Base-by-base conservation (phyloP, 2,888 invertebrate genomes). In the Scelioninae gen. 2 region DNA sequence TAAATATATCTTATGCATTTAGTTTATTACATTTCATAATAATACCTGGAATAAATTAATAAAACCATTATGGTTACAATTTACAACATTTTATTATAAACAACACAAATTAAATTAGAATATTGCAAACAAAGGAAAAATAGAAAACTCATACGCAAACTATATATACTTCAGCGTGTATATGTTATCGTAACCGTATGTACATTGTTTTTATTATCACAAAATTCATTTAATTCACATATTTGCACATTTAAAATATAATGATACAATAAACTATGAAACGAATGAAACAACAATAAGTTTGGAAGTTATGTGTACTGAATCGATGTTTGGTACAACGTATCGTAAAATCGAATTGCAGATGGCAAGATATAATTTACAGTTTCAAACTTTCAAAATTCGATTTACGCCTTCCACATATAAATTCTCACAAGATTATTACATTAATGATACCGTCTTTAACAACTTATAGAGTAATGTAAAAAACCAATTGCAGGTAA, bases 181-280 rank as follows among this genome's bases (percentile, higher is more conserved):
- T 75, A 71, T 76, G 70, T 77, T 80, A 80, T 77, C 77, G 79
- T 80, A 80, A 79, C 74, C 80, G 79, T 83, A 83, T 83, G 80
- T 82, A 83, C 83, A 83, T 67, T 74, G 65, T 78, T 67, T 78
- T 65, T 60, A 64, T 73, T 68, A 63, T 69, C 64, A 73, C 69
- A 73, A 52, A 55, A 39, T 64, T 73, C 48, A 41, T 64, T 74
- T 58, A 78, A 70, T 73, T 76, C 71, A 70, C 79, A 81, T 77
- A 81, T 79, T 73, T 70, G 60, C 64, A 70, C 78, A 82, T 81
- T 82, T 77, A 79, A 79, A 79, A 82, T 82, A 82, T 67, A 81
- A 79, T 79, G 75, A 76, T 71, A 79, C 76, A 83, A 84, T 83
- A 84, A 82, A 84, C 84, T 84, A 82, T 84, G 81, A 82, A 83